phyloP scores from a whole-genome alignment of 2,888 invertebrate genomes.

The Lasioglossum pauxillum region DNA sequence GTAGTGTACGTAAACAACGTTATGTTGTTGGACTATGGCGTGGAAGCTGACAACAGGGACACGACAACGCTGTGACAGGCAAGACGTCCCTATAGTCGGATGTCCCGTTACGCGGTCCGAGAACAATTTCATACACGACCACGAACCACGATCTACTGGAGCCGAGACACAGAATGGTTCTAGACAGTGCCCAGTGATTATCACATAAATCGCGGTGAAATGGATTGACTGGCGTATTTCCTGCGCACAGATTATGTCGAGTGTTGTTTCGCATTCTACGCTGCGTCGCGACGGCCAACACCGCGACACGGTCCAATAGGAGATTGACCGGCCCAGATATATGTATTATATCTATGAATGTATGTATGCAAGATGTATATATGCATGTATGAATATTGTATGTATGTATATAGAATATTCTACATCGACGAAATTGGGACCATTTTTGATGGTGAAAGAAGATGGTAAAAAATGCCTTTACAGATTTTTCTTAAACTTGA shows the following conservation, averaged over 20 bases:
- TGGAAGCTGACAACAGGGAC: constrained; percentile 39
- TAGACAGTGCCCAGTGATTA: constrained; percentile 46
- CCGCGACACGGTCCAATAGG: neutral
- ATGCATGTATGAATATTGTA: too few species aligned
- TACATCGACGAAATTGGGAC: too few species aligned
- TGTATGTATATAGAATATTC: too few species aligned
- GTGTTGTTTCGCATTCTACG: constrained; percentile 51
- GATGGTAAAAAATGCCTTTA: too few species aligned
- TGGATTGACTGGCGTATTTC: constrained; percentile 44
- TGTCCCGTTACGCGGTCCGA: constrained; percentile 29
- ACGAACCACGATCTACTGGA: constrained; percentile 16
- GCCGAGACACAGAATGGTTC: constrained; percentile 35
- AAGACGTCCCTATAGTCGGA: constrained; percentile 29
- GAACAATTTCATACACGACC: constrained; percentile 53
- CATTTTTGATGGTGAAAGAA: too few species aligned
- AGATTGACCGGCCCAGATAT: constrained; percentile 12
- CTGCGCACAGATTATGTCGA: constrained; percentile 38
- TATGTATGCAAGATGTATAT: too few species aligned
- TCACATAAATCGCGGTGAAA: constrained; percentile 53
- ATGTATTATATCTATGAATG: neutral
- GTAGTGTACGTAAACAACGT: constrained; percentile 7
- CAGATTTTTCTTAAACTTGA: too few species aligned
- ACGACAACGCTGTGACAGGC: constrained; percentile 43
- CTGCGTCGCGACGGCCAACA: neutral
- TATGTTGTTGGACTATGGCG: constrained; percentile 12